phyloP scores from a whole-genome alignment of 1,140 invertebrate species.

The Bombus impatiens region DNA sequence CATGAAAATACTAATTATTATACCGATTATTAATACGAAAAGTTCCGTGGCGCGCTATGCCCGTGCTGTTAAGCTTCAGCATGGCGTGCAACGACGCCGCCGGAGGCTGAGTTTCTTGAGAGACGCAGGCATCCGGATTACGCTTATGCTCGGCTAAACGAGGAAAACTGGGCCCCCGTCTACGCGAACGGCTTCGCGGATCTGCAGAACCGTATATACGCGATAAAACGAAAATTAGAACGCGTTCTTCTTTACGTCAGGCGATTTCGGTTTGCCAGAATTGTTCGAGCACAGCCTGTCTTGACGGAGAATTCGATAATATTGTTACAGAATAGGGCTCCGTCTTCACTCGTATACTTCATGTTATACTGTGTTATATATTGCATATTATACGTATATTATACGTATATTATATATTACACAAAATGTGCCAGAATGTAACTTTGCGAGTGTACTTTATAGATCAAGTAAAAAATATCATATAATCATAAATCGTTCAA shows the following conservation, averaged over 20 bases:
- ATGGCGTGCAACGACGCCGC: conserved; percentile 27
- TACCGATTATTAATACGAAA: conserved; percentile 83
- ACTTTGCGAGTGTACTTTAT: no score
- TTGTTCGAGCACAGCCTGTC: not conserved
- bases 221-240: conserved; percentile 24
- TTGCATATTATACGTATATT: not conserved
- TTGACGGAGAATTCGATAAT: not conserved
- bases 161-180: conserved; percentile 38
- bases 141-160: conserved; percentile 56
- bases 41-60: conserved; percentile 69
- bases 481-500: no score
- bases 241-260: not conserved
- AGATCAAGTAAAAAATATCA: no score
- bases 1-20: conserved; percentile 83
- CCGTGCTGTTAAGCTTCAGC: conserved; percentile 67
- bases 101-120: conserved; percentile 47
- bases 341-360: not conserved
- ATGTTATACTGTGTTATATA: not conserved
- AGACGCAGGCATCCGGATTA: conserved; percentile 61
- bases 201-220: not conserved
- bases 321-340: no score
- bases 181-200: not conserved
- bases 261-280: not conserved
- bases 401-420: not conserved
- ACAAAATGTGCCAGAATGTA: no score